Base-by-base conservation (phyloP, 2,888 invertebrate species). In the Temnothorax rugatulus region DNA sequence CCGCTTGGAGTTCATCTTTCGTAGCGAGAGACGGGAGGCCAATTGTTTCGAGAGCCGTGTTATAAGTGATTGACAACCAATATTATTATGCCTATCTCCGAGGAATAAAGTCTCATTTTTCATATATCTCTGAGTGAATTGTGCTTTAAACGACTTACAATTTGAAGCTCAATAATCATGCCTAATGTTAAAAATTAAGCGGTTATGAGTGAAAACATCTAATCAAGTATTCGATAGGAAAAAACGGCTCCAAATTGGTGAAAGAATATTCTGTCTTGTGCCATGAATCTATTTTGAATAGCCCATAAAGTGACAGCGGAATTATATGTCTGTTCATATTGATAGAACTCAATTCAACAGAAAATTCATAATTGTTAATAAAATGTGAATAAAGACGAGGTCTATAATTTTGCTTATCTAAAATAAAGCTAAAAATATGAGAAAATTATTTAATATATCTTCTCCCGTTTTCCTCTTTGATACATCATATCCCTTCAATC, bases 41-140 rank as follows among this genome's bases (percentile, higher is more conserved):
- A 25, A 66, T 79, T 47, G 69, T 59, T 47, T 59, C 50, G 29
- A 29, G 29, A 29, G 29, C 18, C 44, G 13, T 34, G 34, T 44
- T 57, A 79, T 2, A 44, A 79, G 15, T 47, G 79, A 79, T 71
- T 71, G 71, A 71, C 57, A 57, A 79, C 77, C 29, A 4, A 77
- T 66, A 50, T 59, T 52, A 59, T 44, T 21, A 63, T 11, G 34
- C 57, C 15, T 38, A 47, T 68, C 61, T 63, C 61, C 38, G 34
- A 29, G 15, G 29, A 44, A 25, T 57, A 44, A 77, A 69, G 44
- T 57, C 69, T 54, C 50, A 52, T 52, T 38, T 34, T 52, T 68
- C 38, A 38, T 13, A 52, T 15, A 75, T 34, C 34, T 66, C 29
- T 15, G 18, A 34, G 21, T 41, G 4, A n/a, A n/a, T 13, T n/a